Conservation (phyloP, 2,113 vertebrate genomes). For the Platichthys stellatus region DNA sequence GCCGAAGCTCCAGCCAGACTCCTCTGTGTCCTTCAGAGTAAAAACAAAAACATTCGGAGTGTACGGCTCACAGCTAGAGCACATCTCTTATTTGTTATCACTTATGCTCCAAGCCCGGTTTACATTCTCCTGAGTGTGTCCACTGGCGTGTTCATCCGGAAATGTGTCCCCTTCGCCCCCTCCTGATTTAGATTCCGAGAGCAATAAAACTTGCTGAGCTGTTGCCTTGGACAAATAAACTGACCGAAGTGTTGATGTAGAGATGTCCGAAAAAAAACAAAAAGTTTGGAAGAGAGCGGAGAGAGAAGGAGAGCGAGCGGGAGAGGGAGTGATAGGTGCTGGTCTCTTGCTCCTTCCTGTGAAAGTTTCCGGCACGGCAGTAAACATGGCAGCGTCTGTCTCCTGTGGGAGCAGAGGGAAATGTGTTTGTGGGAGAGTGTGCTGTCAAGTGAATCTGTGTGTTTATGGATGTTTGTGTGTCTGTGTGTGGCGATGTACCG, state of each 20-base stretch:
- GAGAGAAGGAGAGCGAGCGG: slow-evolving; percentile 10
- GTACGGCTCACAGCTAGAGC: slow-evolving; percentile 62
- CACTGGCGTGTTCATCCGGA: slow-evolving; percentile 74
- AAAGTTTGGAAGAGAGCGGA: slow-evolving; percentile 61
- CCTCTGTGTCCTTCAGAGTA: slow-evolving; percentile 67
- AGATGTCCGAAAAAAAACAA: slow-evolving; percentile 60
- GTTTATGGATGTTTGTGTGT: slow-evolving; percentile 69
- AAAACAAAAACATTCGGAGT: slow-evolving; percentile 79
- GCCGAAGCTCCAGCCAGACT: slow-evolving; percentile 66
- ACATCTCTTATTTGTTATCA: slow-evolving; percentile 80
- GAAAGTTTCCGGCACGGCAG: slow-evolving; percentile 90
- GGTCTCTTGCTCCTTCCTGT: slow-evolving; percentile 76
- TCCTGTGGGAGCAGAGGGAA: slow-evolving; percentile 71
- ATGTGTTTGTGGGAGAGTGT: slow-evolving; percentile 62
- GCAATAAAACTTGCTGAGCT: slow-evolving; percentile 91
- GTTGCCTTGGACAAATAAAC: slow-evolving; percentile 94
- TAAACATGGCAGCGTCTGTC: slow-evolving; percentile 93
- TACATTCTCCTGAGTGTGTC: slow-evolving; percentile 79
- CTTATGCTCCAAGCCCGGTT: slow-evolving; percentile 75
- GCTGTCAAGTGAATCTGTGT: slow-evolving; percentile 63
- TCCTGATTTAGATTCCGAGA: slow-evolving; percentile 83
- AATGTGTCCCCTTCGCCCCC: slow-evolving; percentile 66
- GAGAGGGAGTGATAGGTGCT: slow-evolving; percentile 70
- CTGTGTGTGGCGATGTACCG: slow-evolving; percentile 63
- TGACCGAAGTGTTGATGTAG: slow-evolving; percentile 90